These are phyloP conservation scores for Azemiops feae DNA, from an alignment of 2,113 vertebrate genomes.

Conservation along the genomic window DNA sequence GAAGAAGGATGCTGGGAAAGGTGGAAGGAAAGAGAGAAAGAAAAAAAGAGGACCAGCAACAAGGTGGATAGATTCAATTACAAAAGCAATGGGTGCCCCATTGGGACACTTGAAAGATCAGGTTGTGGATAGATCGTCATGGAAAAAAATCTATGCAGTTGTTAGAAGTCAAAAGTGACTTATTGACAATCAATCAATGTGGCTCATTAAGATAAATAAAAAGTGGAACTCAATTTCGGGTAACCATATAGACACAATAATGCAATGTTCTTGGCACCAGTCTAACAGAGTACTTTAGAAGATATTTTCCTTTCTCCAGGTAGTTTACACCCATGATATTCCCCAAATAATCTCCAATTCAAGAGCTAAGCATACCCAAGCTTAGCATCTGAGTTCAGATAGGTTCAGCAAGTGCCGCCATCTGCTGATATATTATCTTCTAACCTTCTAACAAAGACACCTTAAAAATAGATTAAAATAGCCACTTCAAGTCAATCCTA, in stretches of 20 bases:
- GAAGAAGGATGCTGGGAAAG: background rate
- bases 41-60: background rate
- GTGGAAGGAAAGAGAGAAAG: background rate
- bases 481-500: background rate
- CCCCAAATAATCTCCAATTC: background rate
- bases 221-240: background rate
- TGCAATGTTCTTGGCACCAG: background rate
- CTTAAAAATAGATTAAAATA: background rate
- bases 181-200: background rate
- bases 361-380: background rate
- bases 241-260: background rate
- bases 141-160: background rate
- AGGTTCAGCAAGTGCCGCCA: background rate
- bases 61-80: background rate
- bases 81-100: background rate
- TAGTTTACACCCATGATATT: background rate
- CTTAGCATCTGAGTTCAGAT: background rate
- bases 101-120: background rate
- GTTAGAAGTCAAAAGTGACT: background rate
- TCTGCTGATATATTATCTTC: background rate
- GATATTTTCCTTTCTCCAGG: background rate
- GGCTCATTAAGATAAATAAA: background rate
- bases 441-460: background rate
- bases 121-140: background rate
- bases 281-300: background rate